Evolutionary conservation across 92 coral and sea anemone species (phyloP).

Genomic region (Epizoanthus illoricatus): DNA sequence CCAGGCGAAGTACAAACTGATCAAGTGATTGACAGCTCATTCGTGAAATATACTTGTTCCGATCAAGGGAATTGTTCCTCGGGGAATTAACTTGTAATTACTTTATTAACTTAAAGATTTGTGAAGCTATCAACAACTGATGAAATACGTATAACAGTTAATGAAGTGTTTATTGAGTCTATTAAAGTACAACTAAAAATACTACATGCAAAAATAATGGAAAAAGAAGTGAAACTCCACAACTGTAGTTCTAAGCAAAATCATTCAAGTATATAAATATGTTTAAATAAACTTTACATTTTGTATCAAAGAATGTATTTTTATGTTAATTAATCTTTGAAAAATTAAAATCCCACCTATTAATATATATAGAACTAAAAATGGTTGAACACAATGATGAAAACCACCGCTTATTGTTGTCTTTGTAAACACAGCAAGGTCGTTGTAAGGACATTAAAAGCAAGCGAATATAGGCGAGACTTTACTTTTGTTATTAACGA

Average conservation of each 20-base stretch:
- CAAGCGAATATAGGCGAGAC: background rate
- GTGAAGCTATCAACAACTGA: background rate
- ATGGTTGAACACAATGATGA: background rate
- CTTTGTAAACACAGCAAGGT: conserved; percentile 3
- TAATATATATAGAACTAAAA: conserved; percentile 1
- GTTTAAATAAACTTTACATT: background rate
- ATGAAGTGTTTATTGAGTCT: background rate
- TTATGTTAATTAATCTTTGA: background rate
- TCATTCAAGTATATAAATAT: background rate
- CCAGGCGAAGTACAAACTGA: background rate
- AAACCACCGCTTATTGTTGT: conserved; percentile 16
- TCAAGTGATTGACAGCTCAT: conserved; percentile 26
- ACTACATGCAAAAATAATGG: background rate
- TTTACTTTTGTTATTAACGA: background rate
- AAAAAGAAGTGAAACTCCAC: background rate
- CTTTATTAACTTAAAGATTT: conserved; percentile 32
- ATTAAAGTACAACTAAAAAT: background rate
- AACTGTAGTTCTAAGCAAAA: background rate
- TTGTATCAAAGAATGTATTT: background rate
- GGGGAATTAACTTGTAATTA: conserved; percentile 39
- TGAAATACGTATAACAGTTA: background rate
- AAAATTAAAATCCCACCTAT: background rate
- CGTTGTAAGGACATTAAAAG: background rate
- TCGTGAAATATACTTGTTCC: conserved; percentile 6
- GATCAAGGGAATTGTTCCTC: conserved; percentile 19